Evolutionary conservation across 2,888 invertebrate species (phyloP).

Genomic region (Plagodis pulveraria): DNA sequence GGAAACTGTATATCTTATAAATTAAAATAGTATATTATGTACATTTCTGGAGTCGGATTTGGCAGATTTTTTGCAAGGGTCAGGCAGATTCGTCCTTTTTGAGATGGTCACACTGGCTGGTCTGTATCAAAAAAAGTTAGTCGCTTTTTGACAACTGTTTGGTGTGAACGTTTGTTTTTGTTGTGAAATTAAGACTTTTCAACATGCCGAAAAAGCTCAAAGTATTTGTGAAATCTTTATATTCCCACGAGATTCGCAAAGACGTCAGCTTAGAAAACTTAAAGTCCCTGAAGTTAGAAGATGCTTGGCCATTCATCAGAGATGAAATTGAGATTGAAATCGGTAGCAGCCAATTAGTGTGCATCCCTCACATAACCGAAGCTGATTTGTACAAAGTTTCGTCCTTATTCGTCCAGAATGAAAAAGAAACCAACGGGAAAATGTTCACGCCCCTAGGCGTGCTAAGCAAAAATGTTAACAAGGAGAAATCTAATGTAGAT

Average conservation of each 20-base stretch:
- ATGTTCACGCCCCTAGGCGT: conserved; percentile 78
- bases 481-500: conserved; percentile 66
- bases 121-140: conserved; percentile 40
- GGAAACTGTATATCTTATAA: too few relatives aligned
- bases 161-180: conserved; percentile 34
- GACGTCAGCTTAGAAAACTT: conserved; percentile 77
- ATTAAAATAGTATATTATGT: too few relatives aligned
- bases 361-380: conserved; percentile 82
- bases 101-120: too few relatives aligned
- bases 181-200: conserved; percentile 29
- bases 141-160: conserved; percentile 46
- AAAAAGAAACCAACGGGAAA: conserved; percentile 75
- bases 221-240: conserved; percentile 78
- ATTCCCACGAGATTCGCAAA: conserved; percentile 80
- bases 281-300: conserved; percentile 77
- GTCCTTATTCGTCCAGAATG: conserved; percentile 79
- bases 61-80: too few relatives aligned
- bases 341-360: conserved; percentile 77
- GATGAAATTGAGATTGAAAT: conserved; percentile 83
- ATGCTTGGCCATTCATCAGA: conserved; percentile 82
- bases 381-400: conserved; percentile 78
- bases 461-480: conserved; percentile 71
- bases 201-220: conserved; percentile 82
- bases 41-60: too few relatives aligned
- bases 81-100: too few relatives aligned